These are phyloP conservation scores for Flexamia atlantica DNA, from an alignment of 2,888 invertebrate species.

Conservation along the genomic window DNA sequence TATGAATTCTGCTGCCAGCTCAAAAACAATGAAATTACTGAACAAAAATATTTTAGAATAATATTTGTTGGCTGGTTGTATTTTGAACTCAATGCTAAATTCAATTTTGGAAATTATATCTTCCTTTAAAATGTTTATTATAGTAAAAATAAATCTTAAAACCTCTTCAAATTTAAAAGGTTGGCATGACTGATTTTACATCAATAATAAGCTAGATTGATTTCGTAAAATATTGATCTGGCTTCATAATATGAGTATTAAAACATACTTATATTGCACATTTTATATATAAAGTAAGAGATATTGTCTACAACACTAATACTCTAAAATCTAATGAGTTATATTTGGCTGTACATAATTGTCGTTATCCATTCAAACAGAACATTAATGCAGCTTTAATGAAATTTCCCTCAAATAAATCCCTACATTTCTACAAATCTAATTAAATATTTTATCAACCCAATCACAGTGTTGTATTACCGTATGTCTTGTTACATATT, in stretches of 20 bases:
- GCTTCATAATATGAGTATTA: conserved; percentile 21
- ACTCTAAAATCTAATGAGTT: background rate
- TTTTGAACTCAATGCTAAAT: too few relatives aligned
- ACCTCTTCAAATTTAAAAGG: too few relatives aligned
- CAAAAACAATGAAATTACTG: too few relatives aligned
- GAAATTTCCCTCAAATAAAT: conserved; percentile 33
- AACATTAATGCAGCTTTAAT: conserved; percentile 39
- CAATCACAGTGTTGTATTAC: conserved; percentile 54
- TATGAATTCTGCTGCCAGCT: too few relatives aligned
- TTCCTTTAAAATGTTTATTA: too few relatives aligned
- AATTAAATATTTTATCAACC: conserved; percentile 49
- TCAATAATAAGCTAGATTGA: too few relatives aligned
- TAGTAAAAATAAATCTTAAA: too few relatives aligned
- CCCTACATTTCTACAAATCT: conserved; percentile 39
- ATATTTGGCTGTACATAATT: conserved; percentile 12
- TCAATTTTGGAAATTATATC: too few relatives aligned
- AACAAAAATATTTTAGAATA: too few relatives aligned
- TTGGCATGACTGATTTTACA: too few relatives aligned
- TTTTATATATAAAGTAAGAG: conserved; percentile 11
- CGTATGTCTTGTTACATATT: conserved; percentile 57
- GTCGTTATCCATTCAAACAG: conserved; percentile 53
- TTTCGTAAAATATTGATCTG: background rate
- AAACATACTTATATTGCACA: conserved; percentile 24
- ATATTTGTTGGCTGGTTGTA: too few relatives aligned
- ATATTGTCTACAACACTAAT: background rate